These are phyloP conservation scores for Saccopteryx leptura DNA, from an alignment of 2,113 vertebrate species.

Conservation along the genomic window DNA sequence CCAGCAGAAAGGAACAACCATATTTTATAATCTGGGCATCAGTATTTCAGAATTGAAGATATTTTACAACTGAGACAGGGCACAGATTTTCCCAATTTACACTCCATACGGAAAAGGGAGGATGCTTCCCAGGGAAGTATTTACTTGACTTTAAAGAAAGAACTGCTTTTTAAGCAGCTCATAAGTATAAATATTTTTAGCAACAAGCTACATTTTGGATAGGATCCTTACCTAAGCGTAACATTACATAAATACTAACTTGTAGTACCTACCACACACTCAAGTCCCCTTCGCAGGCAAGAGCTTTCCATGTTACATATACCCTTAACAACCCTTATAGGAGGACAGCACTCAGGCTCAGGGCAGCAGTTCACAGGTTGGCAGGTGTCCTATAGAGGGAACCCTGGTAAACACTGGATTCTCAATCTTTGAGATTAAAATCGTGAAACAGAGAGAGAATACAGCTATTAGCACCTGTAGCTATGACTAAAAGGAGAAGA, in stretches of 20 bases:
- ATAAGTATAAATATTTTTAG: background rate
- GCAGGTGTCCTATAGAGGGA: background rate
- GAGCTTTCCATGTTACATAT: background rate
- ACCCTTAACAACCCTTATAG: fast-evolving
- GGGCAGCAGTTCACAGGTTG: background rate
- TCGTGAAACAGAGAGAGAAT: background rate
- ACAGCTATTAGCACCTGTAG: background rate
- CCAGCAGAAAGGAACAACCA: background rate
- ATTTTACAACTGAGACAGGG: background rate
- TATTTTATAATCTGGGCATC: background rate
- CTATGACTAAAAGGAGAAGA: background rate
- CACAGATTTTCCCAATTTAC: background rate
- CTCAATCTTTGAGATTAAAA: background rate
- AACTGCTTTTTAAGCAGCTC: conserved; percentile 10
- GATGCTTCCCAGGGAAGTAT: background rate
- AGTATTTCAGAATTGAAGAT: conserved; percentile 3
- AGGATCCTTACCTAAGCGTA: background rate
- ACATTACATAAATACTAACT: background rate
- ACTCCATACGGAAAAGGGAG: background rate
- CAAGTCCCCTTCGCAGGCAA: background rate
- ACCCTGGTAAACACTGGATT: background rate
- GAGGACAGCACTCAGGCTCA: background rate
- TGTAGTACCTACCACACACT: background rate
- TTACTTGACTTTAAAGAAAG: conserved; percentile 37
- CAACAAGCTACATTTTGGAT: background rate